phyloP scores from a whole-genome alignment of 2,113 vertebrate species.

The Fukomys damarensis region DNA sequence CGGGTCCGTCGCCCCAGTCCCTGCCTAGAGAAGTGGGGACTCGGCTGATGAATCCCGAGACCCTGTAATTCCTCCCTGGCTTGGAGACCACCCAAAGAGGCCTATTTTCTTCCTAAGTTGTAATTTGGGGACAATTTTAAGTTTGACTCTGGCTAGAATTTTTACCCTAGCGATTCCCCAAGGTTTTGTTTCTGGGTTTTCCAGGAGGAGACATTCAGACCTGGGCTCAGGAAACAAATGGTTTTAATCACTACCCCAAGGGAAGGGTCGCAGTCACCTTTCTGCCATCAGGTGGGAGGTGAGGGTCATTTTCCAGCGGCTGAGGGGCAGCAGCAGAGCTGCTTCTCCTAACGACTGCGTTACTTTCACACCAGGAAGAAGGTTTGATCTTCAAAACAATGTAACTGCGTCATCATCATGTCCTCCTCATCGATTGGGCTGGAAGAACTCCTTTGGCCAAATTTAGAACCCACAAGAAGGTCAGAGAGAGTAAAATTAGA shows the following conservation, averaged over 20 bases:
- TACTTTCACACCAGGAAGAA: conserved; percentile 68
- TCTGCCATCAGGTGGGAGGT: background rate
- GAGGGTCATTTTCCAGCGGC: background rate
- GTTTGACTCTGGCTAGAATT: background rate
- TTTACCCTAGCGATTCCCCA: background rate
- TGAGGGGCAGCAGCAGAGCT: too few relatives aligned
- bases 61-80: background rate
- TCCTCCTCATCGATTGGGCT: conserved; percentile 30
- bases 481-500: conserved; percentile 66
- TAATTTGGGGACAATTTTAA: background rate
- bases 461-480: conserved; percentile 75
- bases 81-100: background rate
- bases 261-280: background rate
- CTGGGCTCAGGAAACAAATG: background rate
- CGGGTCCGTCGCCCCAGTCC: background rate
- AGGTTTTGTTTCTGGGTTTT: background rate
- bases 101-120: background rate
- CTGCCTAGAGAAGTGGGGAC: background rate
- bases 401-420: background rate
- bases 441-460: conserved; percentile 77
- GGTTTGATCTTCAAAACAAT: conserved; percentile 51
- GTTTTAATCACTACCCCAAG: background rate
- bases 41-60: background rate
- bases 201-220: background rate
- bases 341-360: background rate